phyloP scores from a whole-genome alignment of 2,797 vertebrate genomes.

The Lepilemur ruficaudatus region DNA sequence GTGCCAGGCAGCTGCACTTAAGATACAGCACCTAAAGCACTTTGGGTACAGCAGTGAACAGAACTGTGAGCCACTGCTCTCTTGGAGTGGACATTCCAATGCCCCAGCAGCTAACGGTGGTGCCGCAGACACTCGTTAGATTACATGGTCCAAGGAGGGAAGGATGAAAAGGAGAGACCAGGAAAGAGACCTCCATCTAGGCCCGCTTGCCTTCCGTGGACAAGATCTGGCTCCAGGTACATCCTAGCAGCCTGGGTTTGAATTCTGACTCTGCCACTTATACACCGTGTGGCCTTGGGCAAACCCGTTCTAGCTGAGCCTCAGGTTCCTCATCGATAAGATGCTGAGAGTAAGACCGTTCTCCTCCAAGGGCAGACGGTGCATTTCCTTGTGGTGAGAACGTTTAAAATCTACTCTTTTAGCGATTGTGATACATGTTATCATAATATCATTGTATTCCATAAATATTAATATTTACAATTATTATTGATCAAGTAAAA shows the following conservation, averaged over 20 bases:
- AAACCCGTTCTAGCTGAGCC: background rate
- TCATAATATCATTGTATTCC: background rate
- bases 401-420: background rate
- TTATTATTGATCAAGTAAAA: background rate
- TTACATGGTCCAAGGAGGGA: background rate
- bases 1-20: background rate
- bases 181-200: background rate
- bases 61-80: background rate
- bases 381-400: background rate
- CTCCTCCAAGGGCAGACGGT: background rate
- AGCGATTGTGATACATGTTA: background rate
- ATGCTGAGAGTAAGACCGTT: background rate
- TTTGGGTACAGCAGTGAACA: background rate
- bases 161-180: background rate
- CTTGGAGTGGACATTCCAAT: too few species aligned
- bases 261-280: background rate
- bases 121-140: background rate
- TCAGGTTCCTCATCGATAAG: background rate
- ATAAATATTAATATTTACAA: background rate
- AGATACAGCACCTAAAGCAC: background rate
- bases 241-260: background rate
- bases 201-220: background rate
- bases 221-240: rapidly evolving
- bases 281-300: background rate
- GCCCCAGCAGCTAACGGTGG: background rate